Percentiles rank a stretch among this genome's conserved stretches.
Evolutionary conservation across 2,888 invertebrate species (phyloP).

Genomic region (Noctua janthina): DNA sequence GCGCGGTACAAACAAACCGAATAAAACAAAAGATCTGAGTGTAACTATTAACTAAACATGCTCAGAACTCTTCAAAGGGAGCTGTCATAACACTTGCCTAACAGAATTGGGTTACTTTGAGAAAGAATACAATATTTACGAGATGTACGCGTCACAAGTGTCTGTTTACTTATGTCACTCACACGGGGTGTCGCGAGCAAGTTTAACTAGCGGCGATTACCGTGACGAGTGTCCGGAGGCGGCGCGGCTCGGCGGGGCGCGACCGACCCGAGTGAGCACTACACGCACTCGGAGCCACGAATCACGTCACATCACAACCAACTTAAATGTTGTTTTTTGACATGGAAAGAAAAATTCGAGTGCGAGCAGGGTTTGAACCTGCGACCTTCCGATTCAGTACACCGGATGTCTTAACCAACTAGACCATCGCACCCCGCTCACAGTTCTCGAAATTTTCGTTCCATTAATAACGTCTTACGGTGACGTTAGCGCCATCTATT

Average conservation of each 20-base stretch:
- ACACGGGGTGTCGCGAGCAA: not conserved
- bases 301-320: not conserved
- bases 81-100: slow-evolving; percentile 13
- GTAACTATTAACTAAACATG: slow-evolving; percentile 53
- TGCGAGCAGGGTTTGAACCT: no score
- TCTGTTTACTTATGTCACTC: not conserved
- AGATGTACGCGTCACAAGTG: not conserved
- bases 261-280: not conserved
- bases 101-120: slow-evolving; percentile 4
- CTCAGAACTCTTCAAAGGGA: slow-evolving; percentile 42
- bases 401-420: no score
- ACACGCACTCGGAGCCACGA: not conserved
- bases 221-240: slow-evolving; percentile 12
- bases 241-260: not conserved
- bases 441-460: no score
- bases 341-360: no score
- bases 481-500: no score
- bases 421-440: no score
- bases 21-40: slow-evolving; percentile 49
- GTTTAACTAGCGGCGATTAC: slow-evolving; percentile 29
- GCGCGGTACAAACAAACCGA: slow-evolving; percentile 12
- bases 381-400: no score
- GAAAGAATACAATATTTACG: slow-evolving; percentile 9
- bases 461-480: no score
- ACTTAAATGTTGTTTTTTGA: not conserved